Conservation (phyloP, 2,113 vertebrate genomes). For the Saguinus midas region DNA sequence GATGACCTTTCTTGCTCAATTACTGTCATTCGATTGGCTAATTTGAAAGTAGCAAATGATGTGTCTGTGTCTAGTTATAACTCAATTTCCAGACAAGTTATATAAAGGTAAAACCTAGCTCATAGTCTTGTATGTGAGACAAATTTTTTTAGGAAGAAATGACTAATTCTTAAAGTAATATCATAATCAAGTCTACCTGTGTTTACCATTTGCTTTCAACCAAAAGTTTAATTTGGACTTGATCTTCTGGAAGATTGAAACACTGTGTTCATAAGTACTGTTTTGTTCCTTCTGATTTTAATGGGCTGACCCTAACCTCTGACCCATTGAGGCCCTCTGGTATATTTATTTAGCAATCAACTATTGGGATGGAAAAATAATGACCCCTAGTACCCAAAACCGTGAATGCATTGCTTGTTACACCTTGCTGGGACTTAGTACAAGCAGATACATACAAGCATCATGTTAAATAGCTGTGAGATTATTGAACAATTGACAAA, state of each 20-base stretch:
- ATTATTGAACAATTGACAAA: not conserved
- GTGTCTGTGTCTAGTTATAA: not conserved
- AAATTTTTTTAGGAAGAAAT: not conserved
- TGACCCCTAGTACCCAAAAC: not conserved
- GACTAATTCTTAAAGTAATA: not conserved
- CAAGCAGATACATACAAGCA: not conserved
- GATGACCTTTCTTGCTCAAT: conserved; percentile 55
- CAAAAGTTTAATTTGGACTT: not conserved
- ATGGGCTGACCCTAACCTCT: not conserved
- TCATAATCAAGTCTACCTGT: not conserved
- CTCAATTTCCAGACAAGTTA: conserved; percentile 13
- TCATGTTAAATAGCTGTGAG: conserved; percentile 6
- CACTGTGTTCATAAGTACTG: not conserved
- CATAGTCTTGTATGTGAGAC: not conserved
- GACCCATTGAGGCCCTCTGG: not conserved
- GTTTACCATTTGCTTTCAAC: not conserved
- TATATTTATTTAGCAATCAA: not conserved
- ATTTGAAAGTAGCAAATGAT: conserved; percentile 49
- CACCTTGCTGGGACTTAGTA: conserved; percentile 22
- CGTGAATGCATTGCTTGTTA: not conserved
- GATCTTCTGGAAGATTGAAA: not conserved
- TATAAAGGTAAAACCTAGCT: conserved; percentile 7
- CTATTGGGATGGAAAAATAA: not conserved
- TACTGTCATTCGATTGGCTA: conserved; percentile 31
- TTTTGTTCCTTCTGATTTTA: not conserved